phyloP scores from a whole-genome alignment of 2,113 vertebrate species.

The Struthio camelus region DNA sequence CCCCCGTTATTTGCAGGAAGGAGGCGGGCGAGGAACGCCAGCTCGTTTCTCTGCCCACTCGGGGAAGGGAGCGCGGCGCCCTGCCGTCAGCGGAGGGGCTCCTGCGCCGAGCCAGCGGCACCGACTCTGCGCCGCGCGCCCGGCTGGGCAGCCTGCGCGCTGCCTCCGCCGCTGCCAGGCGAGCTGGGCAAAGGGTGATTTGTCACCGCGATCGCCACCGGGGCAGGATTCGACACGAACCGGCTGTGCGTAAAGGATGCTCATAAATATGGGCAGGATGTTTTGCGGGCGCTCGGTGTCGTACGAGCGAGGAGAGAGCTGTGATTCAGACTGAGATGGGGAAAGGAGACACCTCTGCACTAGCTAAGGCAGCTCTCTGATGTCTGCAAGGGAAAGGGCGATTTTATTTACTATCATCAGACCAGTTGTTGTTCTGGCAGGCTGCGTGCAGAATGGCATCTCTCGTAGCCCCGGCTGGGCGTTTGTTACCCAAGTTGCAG shows the following conservation, averaged over 20 bases:
- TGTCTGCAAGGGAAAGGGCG: accelerated
- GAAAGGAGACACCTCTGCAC: neutral
- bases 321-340: neutral
- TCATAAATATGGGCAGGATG: neutral
- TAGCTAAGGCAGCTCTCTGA: neutral
- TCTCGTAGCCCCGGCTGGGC: neutral
- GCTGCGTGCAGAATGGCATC: neutral
- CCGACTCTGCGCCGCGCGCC: neutral
- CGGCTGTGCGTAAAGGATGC: neutral
- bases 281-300: neutral
- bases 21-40: too few relatives aligned
- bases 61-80: too few relatives aligned
- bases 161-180: neutral
- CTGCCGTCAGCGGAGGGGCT: neutral
- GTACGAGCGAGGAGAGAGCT: accelerated
- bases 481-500: neutral
- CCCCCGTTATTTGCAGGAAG: neutral
- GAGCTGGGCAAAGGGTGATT: neutral
- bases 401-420: neutral
- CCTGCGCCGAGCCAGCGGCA: neutral
- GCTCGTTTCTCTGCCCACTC: too few relatives aligned
- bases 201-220: too few relatives aligned
- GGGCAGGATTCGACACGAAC: neutral
- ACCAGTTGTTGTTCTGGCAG: neutral
- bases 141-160: neutral